Evolutionary conservation across 2,888 invertebrate species (phyloP).

Genomic region (Drosophila merina): DNA sequence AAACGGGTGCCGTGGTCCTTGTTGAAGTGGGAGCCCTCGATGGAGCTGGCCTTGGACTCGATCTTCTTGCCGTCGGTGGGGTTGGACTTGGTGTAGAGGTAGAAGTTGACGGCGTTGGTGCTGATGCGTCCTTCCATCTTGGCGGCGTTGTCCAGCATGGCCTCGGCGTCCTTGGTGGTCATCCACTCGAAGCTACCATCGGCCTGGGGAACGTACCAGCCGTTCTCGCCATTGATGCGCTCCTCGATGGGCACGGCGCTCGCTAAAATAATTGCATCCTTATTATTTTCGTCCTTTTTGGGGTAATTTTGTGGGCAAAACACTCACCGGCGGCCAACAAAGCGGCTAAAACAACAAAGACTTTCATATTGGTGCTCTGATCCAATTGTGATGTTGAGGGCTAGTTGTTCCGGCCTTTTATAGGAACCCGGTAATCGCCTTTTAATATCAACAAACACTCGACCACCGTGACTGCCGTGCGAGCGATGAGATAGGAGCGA

Average conservation of each 20-base stretch:
- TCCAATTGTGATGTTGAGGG: constrained; percentile 20
- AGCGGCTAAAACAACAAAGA: constrained; percentile 41
- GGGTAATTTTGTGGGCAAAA: rapidly evolving
- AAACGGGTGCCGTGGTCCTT: constrained; percentile 61
- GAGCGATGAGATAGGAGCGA: constrained; percentile 28
- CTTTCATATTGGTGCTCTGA: constrained; percentile 38
- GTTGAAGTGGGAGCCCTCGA: constrained; percentile 60
- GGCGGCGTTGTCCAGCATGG: constrained; percentile 23
- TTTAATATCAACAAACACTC: constrained; percentile 39
- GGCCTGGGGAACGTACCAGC: constrained; percentile 64
- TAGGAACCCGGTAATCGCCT: constrained; percentile 27
- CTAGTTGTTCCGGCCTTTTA: constrained; percentile 16
- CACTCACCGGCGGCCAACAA: constrained; percentile 48
- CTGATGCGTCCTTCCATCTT: constrained; percentile 38
- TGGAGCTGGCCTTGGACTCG: constrained; percentile 31
- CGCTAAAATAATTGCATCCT: constrained; percentile 12
- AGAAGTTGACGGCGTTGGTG: constrained; percentile 59
- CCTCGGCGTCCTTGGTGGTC: constrained; percentile 51
- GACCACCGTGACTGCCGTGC: constrained; percentile 8
- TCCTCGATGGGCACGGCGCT: constrained; percentile 57
- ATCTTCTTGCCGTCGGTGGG: constrained; percentile 57
- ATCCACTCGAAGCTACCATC: constrained; percentile 64
- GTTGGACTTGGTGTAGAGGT: constrained; percentile 73
- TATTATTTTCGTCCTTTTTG: not conserved
- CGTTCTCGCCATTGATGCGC: constrained; percentile 57